Conservation (phyloP, 2,113 vertebrate species). For the Nematolebias whitei region DNA sequence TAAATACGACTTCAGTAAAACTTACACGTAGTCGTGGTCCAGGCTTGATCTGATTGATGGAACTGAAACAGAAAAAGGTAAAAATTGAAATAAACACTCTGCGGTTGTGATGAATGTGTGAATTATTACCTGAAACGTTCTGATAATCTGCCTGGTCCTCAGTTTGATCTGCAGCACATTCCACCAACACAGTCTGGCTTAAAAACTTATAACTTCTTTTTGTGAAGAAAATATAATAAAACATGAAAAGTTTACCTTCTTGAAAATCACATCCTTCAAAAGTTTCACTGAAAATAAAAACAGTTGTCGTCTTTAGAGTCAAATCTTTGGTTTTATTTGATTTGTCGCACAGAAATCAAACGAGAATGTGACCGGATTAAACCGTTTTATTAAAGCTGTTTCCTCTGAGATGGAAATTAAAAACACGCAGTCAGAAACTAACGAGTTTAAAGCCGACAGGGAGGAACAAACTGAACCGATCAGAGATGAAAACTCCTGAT, state of each 20-base stretch:
- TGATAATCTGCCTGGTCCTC: slow-evolving; percentile 4
- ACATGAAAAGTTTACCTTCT: slow-evolving; percentile 4
- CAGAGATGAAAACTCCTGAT: no score
- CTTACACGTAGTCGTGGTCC: slow-evolving; percentile 65
- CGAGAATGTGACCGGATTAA: no score
- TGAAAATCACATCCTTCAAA: not conserved
- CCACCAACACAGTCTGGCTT: no score
- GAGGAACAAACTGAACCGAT: no score
- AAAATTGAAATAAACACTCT: not conserved
- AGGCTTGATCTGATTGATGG: not conserved
- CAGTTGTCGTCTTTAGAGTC: not conserved
- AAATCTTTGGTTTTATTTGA: not conserved
- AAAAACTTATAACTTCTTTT: not conserved
- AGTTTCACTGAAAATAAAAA: slow-evolving; percentile 41
- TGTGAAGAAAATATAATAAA: not conserved
- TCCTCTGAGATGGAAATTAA: no score
- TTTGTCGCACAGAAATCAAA: not conserved
- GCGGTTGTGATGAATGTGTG: not conserved
- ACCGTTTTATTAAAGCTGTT: no score
- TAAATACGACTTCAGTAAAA: no score
- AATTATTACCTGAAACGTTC: not conserved
- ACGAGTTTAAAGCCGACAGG: no score
- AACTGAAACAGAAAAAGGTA: slow-evolving; percentile 5
- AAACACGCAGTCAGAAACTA: no score
- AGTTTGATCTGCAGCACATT: not conserved